Base-by-base conservation (phyloP, 2,888 invertebrate genomes). In the Papilio gigon region DNA sequence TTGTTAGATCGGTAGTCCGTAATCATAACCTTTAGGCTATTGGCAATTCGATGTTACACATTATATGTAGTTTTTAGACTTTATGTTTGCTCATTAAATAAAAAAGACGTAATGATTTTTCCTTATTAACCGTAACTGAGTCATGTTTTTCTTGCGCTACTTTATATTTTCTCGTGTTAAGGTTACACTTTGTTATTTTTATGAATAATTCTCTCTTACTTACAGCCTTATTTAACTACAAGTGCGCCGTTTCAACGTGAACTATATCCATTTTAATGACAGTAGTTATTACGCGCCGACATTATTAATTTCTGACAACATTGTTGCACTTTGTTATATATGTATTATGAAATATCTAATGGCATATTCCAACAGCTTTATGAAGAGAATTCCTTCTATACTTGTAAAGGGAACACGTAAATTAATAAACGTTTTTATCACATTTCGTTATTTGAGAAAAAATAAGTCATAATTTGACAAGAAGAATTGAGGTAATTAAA, bases 231-330 rank as follows among this genome's bases (percentile, higher is more conserved):
- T 58, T 58, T 59, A 58, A 33, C 58, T 40, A 30, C 42, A 65
- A 65, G 65, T 65, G 22, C 33, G n/a, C 58, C 14, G 44, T 65
- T 65, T 65, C 42, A 65, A 58, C 71, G 61, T 72, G 67, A 71
- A 72, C 68, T 71, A 71, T 67, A 42, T 78, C 79, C 80, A 78
- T 80, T 85, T 88, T 89, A 86, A 88, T 83, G 78, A 75, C 77
- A 78, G 81, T 84, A 86, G 87, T 88, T 87, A 90, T 84, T 87
- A 87, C 85, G 82, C 84, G 37, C 22, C 4, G 40, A 60, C 14
- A 50, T 60, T 25, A 66, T 66, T 66, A 66, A 66, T 60, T 27
- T 60, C 66, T 60, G 60, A 17, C 66, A 59, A 59, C 65, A 59
- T 47, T 66, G 59, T 66, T 66, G 44, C 12, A 35, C 47, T 63